Evolutionary conservation across 2,113 vertebrate species (phyloP).

Genomic region (Archocentrus centrarchus): DNA sequence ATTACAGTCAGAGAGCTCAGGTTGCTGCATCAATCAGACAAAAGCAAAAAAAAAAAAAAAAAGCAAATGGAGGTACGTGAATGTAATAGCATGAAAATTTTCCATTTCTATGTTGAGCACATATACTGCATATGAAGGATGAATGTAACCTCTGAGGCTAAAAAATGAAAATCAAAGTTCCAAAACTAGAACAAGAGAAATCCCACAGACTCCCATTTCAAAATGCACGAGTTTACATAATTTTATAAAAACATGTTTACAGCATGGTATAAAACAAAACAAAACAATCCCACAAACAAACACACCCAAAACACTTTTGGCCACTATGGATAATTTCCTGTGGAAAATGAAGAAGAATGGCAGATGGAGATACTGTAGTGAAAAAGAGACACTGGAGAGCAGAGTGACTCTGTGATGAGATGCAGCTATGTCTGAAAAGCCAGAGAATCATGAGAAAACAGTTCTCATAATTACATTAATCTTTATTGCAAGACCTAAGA

Average conservation of each 20-base stretch:
- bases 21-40: not conserved
- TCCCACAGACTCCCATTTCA: not conserved
- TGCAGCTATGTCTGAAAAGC: not conserved
- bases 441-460: not conserved
- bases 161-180: too few relatives aligned
- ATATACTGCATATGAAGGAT: not conserved
- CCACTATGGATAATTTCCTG: not conserved
- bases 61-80: not conserved
- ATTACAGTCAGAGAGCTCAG: not conserved
- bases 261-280: not conserved
- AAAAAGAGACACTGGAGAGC: not conserved
- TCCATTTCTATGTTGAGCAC: not conserved
- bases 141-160: accelerated
- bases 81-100: not conserved
- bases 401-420: not conserved
- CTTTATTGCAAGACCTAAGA: not conserved
- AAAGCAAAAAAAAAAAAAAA: not conserved
- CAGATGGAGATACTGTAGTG: not conserved
- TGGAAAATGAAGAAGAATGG: not conserved
- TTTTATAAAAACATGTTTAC: not conserved
- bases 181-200: not conserved
- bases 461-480: not conserved
- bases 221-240: not conserved
- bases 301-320: not conserved
- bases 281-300: not conserved